Evolutionary conservation across 1,140 invertebrate species (phyloP).

Genomic region (Sycophaga agraensis): DNA sequence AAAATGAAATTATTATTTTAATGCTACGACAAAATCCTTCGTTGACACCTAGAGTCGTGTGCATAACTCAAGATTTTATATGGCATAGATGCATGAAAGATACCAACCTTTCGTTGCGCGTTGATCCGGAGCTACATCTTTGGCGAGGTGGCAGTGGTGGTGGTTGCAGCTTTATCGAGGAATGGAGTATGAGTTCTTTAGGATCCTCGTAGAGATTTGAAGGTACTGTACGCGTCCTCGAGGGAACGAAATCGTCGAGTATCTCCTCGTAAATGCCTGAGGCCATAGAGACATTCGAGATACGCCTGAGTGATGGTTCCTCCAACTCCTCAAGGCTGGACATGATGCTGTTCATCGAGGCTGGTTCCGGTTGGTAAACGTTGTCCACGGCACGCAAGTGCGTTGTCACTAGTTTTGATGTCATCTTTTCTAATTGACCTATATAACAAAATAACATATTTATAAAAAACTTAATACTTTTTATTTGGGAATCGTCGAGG

Average conservation of each 20-base stretch:
- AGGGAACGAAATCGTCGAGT: slow-evolving; percentile 38
- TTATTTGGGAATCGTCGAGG: no score
- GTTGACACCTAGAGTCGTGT: no score
- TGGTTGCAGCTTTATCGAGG: slow-evolving; percentile 37
- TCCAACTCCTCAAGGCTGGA: slow-evolving; percentile 36
- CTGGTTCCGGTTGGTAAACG: slow-evolving; percentile 43
- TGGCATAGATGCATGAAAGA: no score
- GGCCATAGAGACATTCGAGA: slow-evolving; percentile 56
- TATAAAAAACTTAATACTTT: no score
- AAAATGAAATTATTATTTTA: background rate
- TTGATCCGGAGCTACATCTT: slow-evolving; percentile 38
- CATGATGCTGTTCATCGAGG: slow-evolving; percentile 22
- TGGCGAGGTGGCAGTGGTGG: slow-evolving; percentile 53
- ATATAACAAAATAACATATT: no score
- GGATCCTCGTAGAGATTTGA: slow-evolving; percentile 45
- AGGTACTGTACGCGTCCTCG: slow-evolving; percentile 26
- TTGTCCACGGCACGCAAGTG: slow-evolving; percentile 38
- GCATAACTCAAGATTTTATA: no score
- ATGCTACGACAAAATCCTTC: no score
- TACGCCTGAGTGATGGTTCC: slow-evolving; percentile 42
- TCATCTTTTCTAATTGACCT: slow-evolving; percentile 21
- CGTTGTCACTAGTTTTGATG: slow-evolving; percentile 9
- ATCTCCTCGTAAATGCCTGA: slow-evolving; percentile 63
- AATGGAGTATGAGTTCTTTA: slow-evolving; percentile 38
- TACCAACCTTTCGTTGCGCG: slow-evolving; percentile 42